Base-by-base conservation (phyloP, 2,888 invertebrate species). In the Drosophila colorata region DNA sequence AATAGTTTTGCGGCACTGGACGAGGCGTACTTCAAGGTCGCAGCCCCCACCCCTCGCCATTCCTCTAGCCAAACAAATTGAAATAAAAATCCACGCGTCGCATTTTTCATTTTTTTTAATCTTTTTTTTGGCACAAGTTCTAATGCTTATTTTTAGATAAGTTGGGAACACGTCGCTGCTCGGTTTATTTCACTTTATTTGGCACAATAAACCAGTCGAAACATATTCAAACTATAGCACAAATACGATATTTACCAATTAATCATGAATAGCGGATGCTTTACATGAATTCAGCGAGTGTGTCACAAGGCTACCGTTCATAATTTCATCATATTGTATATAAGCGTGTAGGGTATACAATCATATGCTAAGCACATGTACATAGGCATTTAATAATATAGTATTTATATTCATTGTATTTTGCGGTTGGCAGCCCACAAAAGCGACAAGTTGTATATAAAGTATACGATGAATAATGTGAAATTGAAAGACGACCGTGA, bases 121-220 rank as follows among this genome's bases (percentile, higher is more conserved):
- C 47, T 60, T 41, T 49, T 43, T 74, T 51, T 46, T 89, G 90
- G 85, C 85, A 84, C 78, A 80, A 71, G 73, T 78, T 86, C 85
- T 85, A 74, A 78, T 77, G 47, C 46, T 73, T 85, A 85, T 85
- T 85, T 85, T 80, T 85, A 85, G 85, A 74, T 66, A 74, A 78
- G 65, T 65, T 85, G 74, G 70, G 58, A 75, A 69, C 68, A 60
- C 69, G 58, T 64, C 33, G 38, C 35, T 43, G 38, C 16, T 28
- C 9, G n/a, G 4, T 46, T 23, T 25, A n/a, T 23, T 56, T 41
- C 47, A 25, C 63, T 75, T 59, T 56, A 69, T 78, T 80, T 81
- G 78, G 74, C 74, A 66, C 66, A 69, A 70, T 66, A 68, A 69
- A 64, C 41, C 47, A 55, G 40, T 47, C 53, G 46, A 59, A 37